phyloP scores from a whole-genome alignment of 2,113 vertebrate genomes.

The Rutilus rutilus region DNA sequence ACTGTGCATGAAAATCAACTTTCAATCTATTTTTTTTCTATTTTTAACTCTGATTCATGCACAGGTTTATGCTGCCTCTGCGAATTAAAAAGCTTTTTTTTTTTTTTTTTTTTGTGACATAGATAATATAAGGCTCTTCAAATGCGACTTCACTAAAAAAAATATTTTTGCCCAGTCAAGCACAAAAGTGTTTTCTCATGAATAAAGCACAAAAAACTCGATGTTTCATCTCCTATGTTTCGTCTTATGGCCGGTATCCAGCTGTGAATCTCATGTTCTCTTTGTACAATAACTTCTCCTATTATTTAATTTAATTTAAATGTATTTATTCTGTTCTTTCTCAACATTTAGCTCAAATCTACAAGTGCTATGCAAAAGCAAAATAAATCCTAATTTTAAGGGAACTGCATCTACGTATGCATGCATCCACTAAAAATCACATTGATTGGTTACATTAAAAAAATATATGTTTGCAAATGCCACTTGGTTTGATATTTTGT shows the following conservation, averaged over 20 bases:
- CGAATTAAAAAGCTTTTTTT: not conserved
- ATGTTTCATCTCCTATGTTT: too few relatives aligned
- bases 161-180: not conserved
- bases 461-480: not conserved
- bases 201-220: not conserved
- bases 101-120: not conserved
- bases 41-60: not conserved
- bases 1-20: not conserved
- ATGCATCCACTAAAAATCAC: not conserved
- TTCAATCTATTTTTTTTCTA: not conserved
- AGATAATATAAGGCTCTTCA: not conserved
- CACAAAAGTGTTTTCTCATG: constrained; percentile 3
- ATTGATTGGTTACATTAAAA: not conserved
- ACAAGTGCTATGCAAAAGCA: not conserved
- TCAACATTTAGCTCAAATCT: not conserved
- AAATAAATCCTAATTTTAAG: not conserved
- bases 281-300: not conserved
- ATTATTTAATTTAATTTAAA: not conserved
- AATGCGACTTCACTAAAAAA: not conserved
- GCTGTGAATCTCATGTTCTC: not conserved
- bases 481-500: not conserved
- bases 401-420: not conserved
- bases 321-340: not conserved
- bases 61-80: constrained; percentile 22
- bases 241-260: not conserved